Conservation (phyloP, 2,797 vertebrate genomes). For the Poliocrania exsul region DNA sequence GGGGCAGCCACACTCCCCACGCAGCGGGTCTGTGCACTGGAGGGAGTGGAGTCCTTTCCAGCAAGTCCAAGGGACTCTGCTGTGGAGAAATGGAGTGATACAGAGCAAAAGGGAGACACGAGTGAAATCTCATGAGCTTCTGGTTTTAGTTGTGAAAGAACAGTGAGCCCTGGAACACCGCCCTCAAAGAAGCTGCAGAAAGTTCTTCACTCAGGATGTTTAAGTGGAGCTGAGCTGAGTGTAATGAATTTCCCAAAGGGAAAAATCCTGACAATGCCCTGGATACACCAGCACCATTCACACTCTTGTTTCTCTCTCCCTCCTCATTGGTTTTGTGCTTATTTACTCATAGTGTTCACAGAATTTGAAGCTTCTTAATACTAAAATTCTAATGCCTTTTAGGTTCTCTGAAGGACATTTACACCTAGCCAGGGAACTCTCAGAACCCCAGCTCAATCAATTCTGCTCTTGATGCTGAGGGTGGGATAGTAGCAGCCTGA, state of each 20-base stretch:
- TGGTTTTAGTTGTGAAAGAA: neutral
- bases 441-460: neutral
- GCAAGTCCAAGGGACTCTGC: neutral
- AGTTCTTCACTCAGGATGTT: neutral
- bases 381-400: neutral
- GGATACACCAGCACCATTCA: neutral
- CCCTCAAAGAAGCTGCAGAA: neutral
- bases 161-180: neutral
- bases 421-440: neutral
- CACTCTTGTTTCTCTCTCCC: neutral
- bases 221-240: accelerated
- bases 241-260: neutral
- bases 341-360: neutral
- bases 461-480: neutral
- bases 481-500: neutral
- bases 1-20: neutral
- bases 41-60: neutral
- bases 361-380: neutral
- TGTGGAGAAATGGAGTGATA: neutral
- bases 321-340: neutral
- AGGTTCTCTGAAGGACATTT: neutral
- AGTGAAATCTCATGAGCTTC: neutral
- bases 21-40: accelerated
- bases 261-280: neutral
- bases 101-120: accelerated